Base-by-base conservation (phyloP, 2,888 invertebrate species). In the Nebria brevicollis region DNA sequence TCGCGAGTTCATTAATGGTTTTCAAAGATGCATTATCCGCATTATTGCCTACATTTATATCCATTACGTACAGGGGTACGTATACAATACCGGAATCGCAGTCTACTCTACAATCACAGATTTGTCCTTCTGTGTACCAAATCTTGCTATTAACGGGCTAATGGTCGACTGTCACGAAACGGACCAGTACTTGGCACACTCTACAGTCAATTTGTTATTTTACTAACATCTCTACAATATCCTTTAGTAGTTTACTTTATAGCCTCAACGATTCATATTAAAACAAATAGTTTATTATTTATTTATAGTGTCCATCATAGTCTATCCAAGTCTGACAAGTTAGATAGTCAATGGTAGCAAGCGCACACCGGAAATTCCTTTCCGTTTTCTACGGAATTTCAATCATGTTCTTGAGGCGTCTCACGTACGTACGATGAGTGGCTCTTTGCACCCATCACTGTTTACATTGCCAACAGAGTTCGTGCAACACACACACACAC, bases 21-120 rank as follows among this genome's bases (percentile, higher is more conserved):
- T 85, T 84, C 86, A 85, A 87, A 88, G 88, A 88, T 86, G 87
- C 88, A 88, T 88, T 86, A 87, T 86, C 87, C 87, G 84, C 87
- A 86, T 88, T 88, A 88, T 88, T 88, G 87, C 87, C 87, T 84
- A 86, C 88, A 87, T 88, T 88, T 88, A 87, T 88, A 87, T 88
- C 88, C 87, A 87, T 87, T 87, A 86, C 86, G 54, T 54, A 54
- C 54, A 54, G 54, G 54, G 54, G 54, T 54, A 54, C 11, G 54
- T 54, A 54, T 54, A 54, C 13, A 54, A 6, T 13, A 68, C 66
- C 78, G 73, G 73, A 65, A 65, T 66, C 42, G 15, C 42, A 66
- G 70, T 68, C 66, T 66, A 13, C 77, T 78, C 73, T 74, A 66
- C 75, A 80, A 80, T 80, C 80, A 70, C 72, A 80, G 80, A 80